Evolutionary conservation across 2,797 vertebrate species (phyloP), one percentile per base, ranked within the genome.

Genomic region (Oreonectes daqikongensis): DNA sequence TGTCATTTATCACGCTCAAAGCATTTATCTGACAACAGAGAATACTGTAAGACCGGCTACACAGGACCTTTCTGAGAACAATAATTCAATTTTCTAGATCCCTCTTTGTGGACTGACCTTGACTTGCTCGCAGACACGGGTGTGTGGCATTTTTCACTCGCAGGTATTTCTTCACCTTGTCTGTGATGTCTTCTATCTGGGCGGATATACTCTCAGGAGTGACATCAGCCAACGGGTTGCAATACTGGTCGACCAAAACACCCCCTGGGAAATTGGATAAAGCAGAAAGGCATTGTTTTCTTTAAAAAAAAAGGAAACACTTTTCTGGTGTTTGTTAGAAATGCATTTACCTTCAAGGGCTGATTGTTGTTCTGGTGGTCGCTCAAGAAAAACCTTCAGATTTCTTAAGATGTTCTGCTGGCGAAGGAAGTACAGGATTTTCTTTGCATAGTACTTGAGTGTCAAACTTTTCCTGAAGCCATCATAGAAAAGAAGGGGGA

Each of bases 391-490:
- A 2, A 83, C 89, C 90, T 98, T 99, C 82, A 99, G 90, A 79
- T 93, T 95, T 84, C 94, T 94, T 66, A 99, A 78, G 53, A 98
- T 97, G 55, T 97, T 96, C 91, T 98, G 95, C 52, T 99, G 97
- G 40, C 95, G 94, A 71, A 99, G 93, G 89, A 97, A 99, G 90
- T 98, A 99, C 15, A 99, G 94, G 81, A 99, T 98, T 93, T 99
- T 99, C 92, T 97, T 98, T 86, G 97, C 96, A 85, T 99, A 99
- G 90, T 99, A 99, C 84, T 98, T 98, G 91, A 96, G 89, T 0
- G 97, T 98, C 90, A 99, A 89, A 79, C 93, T 95, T 92, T 96
- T 98, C 90, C 98, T 99, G 81, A 64, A 84, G 35, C 63, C 61
- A 17, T 57, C 10, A 60, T 5, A 46, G 24, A 46, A 32, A 42